These are phyloP conservation scores for Porites divaricata DNA, from an alignment of 92 coral and sea anemone genomes.

Conservation along the genomic window DNA sequence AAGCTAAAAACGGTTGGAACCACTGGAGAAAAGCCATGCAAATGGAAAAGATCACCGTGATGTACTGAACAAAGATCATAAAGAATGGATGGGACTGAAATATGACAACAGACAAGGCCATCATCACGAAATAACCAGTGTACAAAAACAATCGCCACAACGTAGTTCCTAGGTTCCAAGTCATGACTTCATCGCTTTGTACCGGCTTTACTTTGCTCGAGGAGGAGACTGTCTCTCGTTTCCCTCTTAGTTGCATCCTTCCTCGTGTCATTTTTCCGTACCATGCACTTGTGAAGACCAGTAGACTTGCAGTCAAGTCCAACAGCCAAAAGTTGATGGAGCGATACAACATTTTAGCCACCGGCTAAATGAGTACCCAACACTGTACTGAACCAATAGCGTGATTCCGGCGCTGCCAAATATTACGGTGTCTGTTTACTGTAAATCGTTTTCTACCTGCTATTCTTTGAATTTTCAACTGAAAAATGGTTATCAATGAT, in stretches of 20 bases:
- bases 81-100: conserved; percentile 50
- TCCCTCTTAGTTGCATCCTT: not conserved
- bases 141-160: conserved; percentile 5
- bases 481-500: not conserved
- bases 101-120: conserved; percentile 58
- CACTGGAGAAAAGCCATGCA: conserved; percentile 55
- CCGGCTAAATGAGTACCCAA: not conserved
- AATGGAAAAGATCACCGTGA: conserved; percentile 51
- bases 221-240: not conserved
- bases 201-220: conserved; percentile 2
- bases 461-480: not conserved
- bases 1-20: conserved; percentile 48
- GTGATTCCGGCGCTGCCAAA: not conserved
- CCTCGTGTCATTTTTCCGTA: conserved; percentile 38
- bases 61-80: conserved; percentile 62
- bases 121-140: conserved; percentile 39
- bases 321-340: conserved; percentile 43
- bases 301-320: conserved; percentile 46
- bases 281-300: conserved; percentile 49
- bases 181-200: not conserved
- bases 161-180: not conserved
- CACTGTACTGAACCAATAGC: not conserved
- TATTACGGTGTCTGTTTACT: not conserved
- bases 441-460: not conserved
- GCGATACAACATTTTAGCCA: conserved; percentile 25